Base-by-base conservation (phyloP, 1,140 invertebrate species). In the Bombus confusus region DNA sequence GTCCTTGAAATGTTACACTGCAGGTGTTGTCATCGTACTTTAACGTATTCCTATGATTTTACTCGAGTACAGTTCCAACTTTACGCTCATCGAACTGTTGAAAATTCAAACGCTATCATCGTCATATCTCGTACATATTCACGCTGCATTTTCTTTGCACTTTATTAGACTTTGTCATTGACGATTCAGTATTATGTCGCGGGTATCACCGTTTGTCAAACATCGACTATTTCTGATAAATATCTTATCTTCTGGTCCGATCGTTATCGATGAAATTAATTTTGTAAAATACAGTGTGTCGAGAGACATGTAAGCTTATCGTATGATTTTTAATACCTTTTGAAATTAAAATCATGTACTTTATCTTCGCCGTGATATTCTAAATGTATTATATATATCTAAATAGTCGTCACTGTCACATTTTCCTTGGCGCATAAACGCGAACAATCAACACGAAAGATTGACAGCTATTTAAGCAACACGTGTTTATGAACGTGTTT, bases 1-100 rank as follows among this genome's bases (percentile, higher is more conserved):
- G 78, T 78, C 85, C 85, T 87, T 87, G 87, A 87, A 79, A 87
- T 52, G 75, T 83, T 83, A 41, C 25, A 43, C 31, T 66, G 72
- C 57, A 80, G 25, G 52, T 74, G 52, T 77, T 73, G 43, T 82
- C 64, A 74, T 64, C 64, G 28, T n/a, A 9, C 13, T 15, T 69
- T n/a, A 77, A 31, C 34, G 64, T 77, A 41, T 77, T 57, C 5
- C n/a, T 9, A 8, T 69, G 13, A 37, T 52, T 47, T 18, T 80
- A 47, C 41, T 15, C n/a, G 3, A 31, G 22, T n/a, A 39, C 6
- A 37, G 31, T 4, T 59, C 13, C 28, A 57, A 64, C 47, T 64
- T 10, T 22, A 13, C 28, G 25, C 13, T 43, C 37, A 22, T 28
- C 22, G n/a, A 34, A 2, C 39, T 34, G 28, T 82, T 47, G 12